Percentiles rank a stretch among this genome's conserved stretches.
phyloP scores from a whole-genome alignment of 2,888 invertebrate genomes.

The Carcina quercana region DNA sequence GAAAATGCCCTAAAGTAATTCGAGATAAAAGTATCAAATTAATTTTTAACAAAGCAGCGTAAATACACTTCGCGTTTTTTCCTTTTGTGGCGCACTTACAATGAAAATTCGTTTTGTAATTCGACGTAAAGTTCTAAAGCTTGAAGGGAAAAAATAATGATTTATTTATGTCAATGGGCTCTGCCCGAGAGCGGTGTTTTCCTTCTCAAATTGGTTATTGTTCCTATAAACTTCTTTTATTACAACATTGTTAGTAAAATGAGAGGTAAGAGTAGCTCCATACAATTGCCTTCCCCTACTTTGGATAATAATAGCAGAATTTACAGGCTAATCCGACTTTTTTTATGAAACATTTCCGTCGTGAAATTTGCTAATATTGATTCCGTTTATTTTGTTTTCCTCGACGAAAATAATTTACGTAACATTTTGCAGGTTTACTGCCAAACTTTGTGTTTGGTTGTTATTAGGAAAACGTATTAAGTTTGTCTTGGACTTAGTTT shows the following conservation, averaged over 20 bases:
- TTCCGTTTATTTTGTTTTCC: too few species aligned
- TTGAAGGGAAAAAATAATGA: constrained; percentile 52
- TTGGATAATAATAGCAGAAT: constrained; percentile 49
- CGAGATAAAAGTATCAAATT: constrained; percentile 69
- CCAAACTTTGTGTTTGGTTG: too few species aligned
- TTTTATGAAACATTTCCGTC: constrained; percentile 35
- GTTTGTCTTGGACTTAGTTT: too few species aligned
- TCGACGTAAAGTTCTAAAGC: constrained; percentile 31
- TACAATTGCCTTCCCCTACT: constrained; percentile 48
- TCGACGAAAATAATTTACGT: too few species aligned
- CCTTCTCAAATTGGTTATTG: constrained; percentile 69
- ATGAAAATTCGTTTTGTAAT: constrained; percentile 57
- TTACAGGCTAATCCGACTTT: constrained; percentile 49
- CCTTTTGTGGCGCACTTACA: constrained; percentile 68
- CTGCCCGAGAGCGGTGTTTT: constrained; percentile 55
- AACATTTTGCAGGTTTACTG: too few species aligned
- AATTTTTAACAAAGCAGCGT: constrained; percentile 67
- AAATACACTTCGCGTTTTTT: constrained; percentile 54
- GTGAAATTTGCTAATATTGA: background rate
- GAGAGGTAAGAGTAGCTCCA: constrained; percentile 48
- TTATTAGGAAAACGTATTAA: too few species aligned
- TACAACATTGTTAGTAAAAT: constrained; percentile 65
- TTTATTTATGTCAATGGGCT: constrained; percentile 73
- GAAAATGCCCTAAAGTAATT: constrained; percentile 35
- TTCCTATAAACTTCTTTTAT: constrained; percentile 67